These are phyloP conservation scores for Phenganax subtilis DNA, from an alignment of 92 coral and sea anemone genomes.

Conservation along the genomic window DNA sequence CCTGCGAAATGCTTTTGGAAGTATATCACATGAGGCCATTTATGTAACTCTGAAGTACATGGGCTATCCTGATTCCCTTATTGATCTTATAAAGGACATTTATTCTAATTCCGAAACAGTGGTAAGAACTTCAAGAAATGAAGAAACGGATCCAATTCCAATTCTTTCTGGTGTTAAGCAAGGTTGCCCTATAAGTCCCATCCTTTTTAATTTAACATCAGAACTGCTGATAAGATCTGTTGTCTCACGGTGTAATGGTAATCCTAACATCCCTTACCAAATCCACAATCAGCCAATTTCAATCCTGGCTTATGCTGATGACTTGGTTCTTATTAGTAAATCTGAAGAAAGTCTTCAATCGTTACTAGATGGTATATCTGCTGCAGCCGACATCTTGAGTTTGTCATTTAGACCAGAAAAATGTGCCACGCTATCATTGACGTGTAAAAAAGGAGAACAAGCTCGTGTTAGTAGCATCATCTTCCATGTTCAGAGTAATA, in stretches of 20 bases:
- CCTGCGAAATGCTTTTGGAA: conserved; percentile 4
- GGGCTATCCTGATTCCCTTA: no score
- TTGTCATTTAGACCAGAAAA: conserved; percentile 13
- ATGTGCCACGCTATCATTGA: conserved; percentile 11
- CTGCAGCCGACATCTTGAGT: not conserved
- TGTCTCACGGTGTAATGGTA: not conserved
- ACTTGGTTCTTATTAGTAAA: not conserved
- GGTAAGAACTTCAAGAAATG: no score
- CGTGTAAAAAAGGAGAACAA: not conserved
- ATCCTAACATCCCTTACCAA: not conserved
- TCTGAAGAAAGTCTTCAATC: not conserved
- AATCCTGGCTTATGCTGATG: conserved; percentile 2
- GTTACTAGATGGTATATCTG: not conserved
- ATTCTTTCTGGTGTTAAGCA: conserved; percentile 1
- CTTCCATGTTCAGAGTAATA: not conserved
- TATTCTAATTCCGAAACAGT: not conserved
- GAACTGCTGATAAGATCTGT: not conserved
- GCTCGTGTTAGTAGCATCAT: not conserved
- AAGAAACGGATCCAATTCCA: no score
- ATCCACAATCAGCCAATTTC: not conserved
- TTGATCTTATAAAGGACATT: not conserved
- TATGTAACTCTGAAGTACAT: not conserved
- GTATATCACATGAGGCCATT: not conserved
- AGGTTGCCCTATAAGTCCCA: conserved; percentile 15
- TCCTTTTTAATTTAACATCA: not conserved